phyloP scores from a whole-genome alignment of 2,888 invertebrate species.

The Cyclophora punctaria region DNA sequence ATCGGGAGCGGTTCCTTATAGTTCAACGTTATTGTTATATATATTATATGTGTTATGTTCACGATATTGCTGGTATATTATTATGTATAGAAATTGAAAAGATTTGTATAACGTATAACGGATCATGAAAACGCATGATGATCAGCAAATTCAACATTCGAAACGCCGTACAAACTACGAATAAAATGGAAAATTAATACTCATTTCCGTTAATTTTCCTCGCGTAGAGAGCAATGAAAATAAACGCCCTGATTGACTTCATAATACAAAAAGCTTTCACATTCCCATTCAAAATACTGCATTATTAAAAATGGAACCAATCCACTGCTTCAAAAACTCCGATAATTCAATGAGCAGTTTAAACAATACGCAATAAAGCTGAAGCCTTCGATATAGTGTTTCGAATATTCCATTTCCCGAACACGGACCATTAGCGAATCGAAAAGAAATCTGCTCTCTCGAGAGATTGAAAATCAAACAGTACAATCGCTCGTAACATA shows the following conservation, averaged over 20 bases:
- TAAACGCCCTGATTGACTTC: constrained; percentile 57
- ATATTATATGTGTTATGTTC: no score
- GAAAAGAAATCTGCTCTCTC: constrained; percentile 54
- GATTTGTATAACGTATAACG: no score
- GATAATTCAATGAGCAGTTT: constrained; percentile 45
- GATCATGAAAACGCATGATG: no score
- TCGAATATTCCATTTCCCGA: constrained; percentile 45
- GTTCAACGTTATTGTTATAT: no score
- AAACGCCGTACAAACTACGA: no score
- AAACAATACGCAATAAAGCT: constrained; percentile 46
- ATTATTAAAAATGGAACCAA: constrained; percentile 35
- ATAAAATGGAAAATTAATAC: no score
- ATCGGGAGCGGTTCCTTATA: no score
- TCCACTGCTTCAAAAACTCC: constrained; percentile 23
- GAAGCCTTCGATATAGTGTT: constrained; percentile 37
- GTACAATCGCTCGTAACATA: constrained; percentile 55
- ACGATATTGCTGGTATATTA: no score
- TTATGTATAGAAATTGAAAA: no score
- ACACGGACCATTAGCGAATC: constrained; percentile 50
- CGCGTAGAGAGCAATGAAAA: constrained; percentile 45
- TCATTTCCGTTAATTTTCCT: constrained; percentile 16
- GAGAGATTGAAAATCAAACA: constrained; percentile 67
- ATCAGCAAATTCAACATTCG: no score
- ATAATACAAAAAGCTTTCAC: constrained; percentile 46
- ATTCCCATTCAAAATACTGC: constrained; percentile 28